These are phyloP conservation scores for Micropoecilia bifurca DNA, from an alignment of 2,797 vertebrate species.

Conservation along the genomic window DNA sequence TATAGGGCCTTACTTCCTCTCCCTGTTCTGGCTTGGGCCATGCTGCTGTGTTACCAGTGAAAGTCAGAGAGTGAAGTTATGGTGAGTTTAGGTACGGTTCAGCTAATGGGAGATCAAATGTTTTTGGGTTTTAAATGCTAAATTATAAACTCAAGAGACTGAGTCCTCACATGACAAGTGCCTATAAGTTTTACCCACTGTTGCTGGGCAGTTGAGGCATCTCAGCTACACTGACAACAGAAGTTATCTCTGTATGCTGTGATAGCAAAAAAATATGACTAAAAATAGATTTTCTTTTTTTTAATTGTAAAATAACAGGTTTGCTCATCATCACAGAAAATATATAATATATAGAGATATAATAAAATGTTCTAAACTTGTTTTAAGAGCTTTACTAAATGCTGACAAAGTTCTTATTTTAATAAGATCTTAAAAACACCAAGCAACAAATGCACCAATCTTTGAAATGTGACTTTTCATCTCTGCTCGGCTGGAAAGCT, in stretches of 20 bases:
- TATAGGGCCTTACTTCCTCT: constrained; percentile 68
- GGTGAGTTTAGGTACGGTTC: not conserved
- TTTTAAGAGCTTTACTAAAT: not conserved
- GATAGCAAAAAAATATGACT: not conserved
- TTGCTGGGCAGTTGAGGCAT: not conserved
- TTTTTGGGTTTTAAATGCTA: not conserved
- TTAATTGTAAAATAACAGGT: not conserved
- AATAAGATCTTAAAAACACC: not conserved
- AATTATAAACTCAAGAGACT: not conserved
- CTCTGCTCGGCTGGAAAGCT: not conserved
- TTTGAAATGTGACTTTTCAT: not conserved
- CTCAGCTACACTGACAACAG: not conserved
- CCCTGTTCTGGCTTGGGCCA: constrained; percentile 34
- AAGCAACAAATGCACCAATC: not conserved
- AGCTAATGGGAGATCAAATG: not conserved
- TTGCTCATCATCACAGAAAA: not conserved
- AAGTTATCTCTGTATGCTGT: not conserved
- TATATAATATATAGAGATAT: not conserved
- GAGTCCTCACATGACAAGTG: not conserved
- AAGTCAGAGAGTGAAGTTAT: constrained; percentile 28
- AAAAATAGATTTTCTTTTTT: not conserved
- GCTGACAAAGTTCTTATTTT: not conserved
- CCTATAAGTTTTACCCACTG: not conserved
- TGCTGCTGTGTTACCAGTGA: constrained; percentile 41
- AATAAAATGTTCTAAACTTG: not conserved